phyloP scores from a whole-genome alignment of 2,888 invertebrate species.

The Heliconius aoede region DNA sequence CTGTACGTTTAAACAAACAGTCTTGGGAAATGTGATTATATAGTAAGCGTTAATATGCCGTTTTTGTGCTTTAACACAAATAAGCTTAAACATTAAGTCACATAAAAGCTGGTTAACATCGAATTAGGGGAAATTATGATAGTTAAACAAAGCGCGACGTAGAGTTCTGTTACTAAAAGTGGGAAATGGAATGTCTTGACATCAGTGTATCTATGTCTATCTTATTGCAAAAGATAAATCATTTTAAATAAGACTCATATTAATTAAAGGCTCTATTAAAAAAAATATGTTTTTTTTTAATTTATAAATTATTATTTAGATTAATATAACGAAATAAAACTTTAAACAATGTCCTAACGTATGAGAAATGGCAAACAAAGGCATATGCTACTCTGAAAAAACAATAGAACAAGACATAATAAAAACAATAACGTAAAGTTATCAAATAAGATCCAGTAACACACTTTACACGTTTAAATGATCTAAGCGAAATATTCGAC shows the following conservation, averaged over 20 bases:
- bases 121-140: not conserved
- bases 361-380: not conserved
- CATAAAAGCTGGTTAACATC: not conserved
- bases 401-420: not conserved
- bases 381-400: not conserved
- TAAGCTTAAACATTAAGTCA: not conserved
- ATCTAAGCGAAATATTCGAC: not conserved
- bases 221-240: too few relatives aligned
- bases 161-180: too few relatives aligned
- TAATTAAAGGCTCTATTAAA: too few relatives aligned
- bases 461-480: not conserved
- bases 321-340: too few relatives aligned
- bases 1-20: slow-evolving; percentile 6
- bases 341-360: too few relatives aligned
- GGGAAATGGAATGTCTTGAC: too few relatives aligned
- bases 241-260: too few relatives aligned
- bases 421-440: not conserved
- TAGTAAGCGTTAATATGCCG: not conserved
- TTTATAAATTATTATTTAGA: too few relatives aligned
- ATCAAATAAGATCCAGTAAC: not conserved
- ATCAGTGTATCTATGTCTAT: too few relatives aligned
- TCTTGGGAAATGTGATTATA: slow-evolving; percentile 7
- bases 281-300: too few relatives aligned
- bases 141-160: not conserved
- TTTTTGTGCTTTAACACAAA: not conserved